Evolutionary conservation across 2,888 invertebrate genomes (phyloP).

Genomic region (Acronicta alni): DNA sequence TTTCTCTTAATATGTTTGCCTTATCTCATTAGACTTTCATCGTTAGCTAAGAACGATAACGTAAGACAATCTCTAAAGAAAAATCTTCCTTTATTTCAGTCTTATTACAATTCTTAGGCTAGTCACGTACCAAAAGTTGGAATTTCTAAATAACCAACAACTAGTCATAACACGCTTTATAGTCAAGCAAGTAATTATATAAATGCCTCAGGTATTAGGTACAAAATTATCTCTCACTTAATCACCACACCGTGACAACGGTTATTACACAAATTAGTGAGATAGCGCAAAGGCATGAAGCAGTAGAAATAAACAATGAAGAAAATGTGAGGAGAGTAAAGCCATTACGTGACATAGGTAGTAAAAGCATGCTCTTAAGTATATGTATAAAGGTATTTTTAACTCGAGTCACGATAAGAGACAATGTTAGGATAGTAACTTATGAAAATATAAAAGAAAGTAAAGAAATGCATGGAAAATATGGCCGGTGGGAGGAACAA

Average conservation of each 20-base stretch:
- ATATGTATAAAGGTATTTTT: constrained; percentile 11
- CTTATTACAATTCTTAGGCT: constrained; percentile 24
- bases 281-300: constrained; percentile 44
- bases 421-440: constrained; percentile 16
- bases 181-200: constrained; percentile 28
- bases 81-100: constrained; percentile 40
- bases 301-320: constrained; percentile 47
- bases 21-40: constrained; percentile 45
- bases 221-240: constrained; percentile 53
- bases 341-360: constrained; percentile 39
- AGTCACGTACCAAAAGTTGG: constrained; percentile 32
- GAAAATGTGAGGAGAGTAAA: constrained; percentile 41
- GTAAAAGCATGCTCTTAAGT: constrained; percentile 1
- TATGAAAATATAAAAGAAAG: constrained; percentile 23
- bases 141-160: constrained; percentile 45
- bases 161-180: constrained; percentile 49
- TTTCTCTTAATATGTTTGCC: constrained; percentile 29
- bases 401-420: constrained; percentile 29
- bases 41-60: constrained; percentile 44
- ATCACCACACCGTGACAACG: constrained; percentile 48
- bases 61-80: constrained; percentile 27
- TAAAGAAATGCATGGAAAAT: constrained; percentile 30
- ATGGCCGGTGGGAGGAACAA: constrained; percentile 21
- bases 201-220: constrained; percentile 36
- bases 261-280: constrained; percentile 53